Base-by-base conservation (phyloP, 2,888 invertebrate genomes). In the Neoaliturus tenellus region DNA sequence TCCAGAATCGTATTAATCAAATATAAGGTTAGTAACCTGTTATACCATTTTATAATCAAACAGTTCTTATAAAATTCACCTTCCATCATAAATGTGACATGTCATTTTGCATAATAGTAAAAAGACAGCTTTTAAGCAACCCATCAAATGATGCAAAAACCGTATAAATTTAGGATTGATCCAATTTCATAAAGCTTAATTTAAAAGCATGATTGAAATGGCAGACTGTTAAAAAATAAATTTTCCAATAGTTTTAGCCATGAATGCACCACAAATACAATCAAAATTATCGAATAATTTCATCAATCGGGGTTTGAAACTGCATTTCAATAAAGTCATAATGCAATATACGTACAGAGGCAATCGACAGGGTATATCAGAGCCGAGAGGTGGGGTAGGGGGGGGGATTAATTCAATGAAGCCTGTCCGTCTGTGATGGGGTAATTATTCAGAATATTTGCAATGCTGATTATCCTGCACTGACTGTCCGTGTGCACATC, bases 371-470 rank as follows among this genome's bases (percentile, higher is more conserved):
- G 17, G 17, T 17, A 17, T 44, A 44, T 44, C 44, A 44, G 44
- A 17, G 12, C 17, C 14, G 44, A 17, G 44, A 12, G 44, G 44
- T 4, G 35, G 6, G 35, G 10, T 35, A 10, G 35, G 4, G 35
- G 35, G 12, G 10, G 51, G 20, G 51, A 20, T 51, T 51, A 51
- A 51, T 51, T 51, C 20, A 51, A 51, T 51, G 51, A 51, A 23
- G 51, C 23, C 51, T 51, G 51, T 51, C 51, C 51, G 51, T 51
- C 51, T 51, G 23, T 51, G 51, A 20, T 51, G 20, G 51, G 51
- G 3, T 51, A 51, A 51, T 51, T 51, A 51, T 51, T 51, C 51
- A 51, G 51, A 51, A 51, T 51, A 51, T 51, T 51, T 51, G 51
- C 51, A 51, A 51, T 51, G 51, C 51, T 51, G 51, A 51, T 51